Evolutionary conservation across 2,113 vertebrate genomes (phyloP).

Genomic region (Micronisus gabar): DNA sequence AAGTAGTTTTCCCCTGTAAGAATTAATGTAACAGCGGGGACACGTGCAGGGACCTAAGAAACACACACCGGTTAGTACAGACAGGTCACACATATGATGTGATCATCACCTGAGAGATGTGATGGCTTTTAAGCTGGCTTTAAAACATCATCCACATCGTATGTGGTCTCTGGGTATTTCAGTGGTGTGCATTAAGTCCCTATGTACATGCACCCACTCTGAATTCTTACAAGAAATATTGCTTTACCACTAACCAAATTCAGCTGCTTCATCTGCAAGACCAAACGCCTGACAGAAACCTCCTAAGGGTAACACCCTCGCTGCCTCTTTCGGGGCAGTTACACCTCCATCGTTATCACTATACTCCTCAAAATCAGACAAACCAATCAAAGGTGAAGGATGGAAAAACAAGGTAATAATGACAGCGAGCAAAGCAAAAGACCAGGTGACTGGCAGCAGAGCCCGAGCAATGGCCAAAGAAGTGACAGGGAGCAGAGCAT

Average conservation of each 20-base stretch:
- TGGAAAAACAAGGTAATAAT: background rate
- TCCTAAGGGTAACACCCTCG: background rate
- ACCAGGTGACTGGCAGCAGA: background rate
- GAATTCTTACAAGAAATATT: background rate
- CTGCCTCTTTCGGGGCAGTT: background rate
- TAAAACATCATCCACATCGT: background rate
- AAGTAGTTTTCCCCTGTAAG: background rate
- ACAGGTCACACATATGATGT: background rate
- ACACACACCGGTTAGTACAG: background rate
- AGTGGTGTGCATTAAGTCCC: background rate
- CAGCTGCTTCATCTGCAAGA: background rate
- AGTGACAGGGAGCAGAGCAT: fast-evolving
- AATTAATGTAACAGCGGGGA: background rate
- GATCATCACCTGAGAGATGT: background rate
- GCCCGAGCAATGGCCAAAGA: background rate
- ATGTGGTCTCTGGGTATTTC: background rate
- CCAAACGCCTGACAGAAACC: background rate
- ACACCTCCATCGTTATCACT: background rate
- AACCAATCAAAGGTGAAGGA: background rate
- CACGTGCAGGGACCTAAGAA: background rate
- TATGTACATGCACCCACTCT: background rate
- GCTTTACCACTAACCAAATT: background rate
- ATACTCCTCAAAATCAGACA: background rate
- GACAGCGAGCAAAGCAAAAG: background rate
- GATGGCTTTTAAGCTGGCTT: background rate